Evolutionary conservation across 1,140 invertebrate genomes (phyloP).

Genomic region (Neodiprion virginianus): DNA sequence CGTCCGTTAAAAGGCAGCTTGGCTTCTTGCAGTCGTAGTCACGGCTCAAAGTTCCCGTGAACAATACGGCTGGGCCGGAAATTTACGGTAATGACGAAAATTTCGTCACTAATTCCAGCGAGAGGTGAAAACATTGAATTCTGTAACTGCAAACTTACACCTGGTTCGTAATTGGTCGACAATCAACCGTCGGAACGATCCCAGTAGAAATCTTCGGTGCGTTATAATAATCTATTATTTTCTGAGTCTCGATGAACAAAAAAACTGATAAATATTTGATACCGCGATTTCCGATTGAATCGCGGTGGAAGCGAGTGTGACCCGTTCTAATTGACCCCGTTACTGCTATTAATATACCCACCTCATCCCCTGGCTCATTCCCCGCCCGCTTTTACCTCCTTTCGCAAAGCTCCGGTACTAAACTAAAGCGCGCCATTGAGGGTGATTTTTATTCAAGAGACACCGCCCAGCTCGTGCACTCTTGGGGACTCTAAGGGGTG

Average conservation of each 20-base stretch:
- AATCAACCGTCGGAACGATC: no score
- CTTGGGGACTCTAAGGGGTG: slow-evolving; percentile 32
- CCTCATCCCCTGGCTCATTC: not conserved
- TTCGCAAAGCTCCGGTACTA: slow-evolving; percentile 33
- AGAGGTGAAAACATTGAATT: no score
- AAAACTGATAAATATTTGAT: not conserved
- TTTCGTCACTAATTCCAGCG: not conserved
- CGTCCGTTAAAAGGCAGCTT: not conserved
- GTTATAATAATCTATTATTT: no score
- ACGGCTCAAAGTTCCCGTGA: not conserved
- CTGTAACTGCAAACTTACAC: not conserved
- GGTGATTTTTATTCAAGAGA: slow-evolving; percentile 61
- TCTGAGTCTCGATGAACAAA: no score
- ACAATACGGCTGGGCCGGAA: not conserved
- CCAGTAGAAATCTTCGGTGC: no score
- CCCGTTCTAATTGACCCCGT: not conserved
- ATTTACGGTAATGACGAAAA: not conserved
- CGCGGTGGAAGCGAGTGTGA: not conserved
- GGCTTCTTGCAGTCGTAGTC: not conserved
- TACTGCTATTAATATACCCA: not conserved
- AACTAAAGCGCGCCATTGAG: slow-evolving; percentile 57
- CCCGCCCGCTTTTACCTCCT: not conserved
- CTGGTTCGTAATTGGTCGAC: not conserved
- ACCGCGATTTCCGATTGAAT: not conserved
- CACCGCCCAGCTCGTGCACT: slow-evolving; percentile 42